These are phyloP conservation scores for Chironomus riparius DNA, from an alignment of 2,888 invertebrate genomes.

Conservation along the genomic window DNA sequence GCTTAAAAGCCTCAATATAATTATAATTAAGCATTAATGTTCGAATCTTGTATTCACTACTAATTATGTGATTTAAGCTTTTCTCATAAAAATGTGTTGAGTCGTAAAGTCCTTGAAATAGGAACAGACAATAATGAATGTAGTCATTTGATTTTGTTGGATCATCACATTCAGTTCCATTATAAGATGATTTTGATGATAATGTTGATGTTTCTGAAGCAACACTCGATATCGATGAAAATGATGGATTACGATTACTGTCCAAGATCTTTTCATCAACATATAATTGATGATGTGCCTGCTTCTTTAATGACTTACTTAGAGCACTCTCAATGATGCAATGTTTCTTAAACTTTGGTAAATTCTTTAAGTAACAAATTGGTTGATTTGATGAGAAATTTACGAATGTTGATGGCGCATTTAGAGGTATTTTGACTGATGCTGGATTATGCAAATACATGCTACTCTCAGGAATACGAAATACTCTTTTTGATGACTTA, in stretches of 20 bases:
- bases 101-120: constrained; percentile 42
- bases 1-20: constrained; percentile 40
- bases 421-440: constrained; percentile 1
- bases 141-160: constrained; percentile 34
- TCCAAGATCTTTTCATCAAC: constrained; percentile 5
- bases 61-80: constrained; percentile 31
- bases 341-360: constrained; percentile 39
- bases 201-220: constrained; percentile 9
- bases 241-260: constrained; percentile 13
- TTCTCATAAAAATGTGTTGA: constrained; percentile 32
- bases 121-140: constrained; percentile 42
- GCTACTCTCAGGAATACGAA: constrained; percentile 39
- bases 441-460: constrained; percentile 41
- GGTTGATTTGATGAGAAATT: constrained; percentile 30
- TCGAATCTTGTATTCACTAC: constrained; percentile 33
- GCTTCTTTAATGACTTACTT: constrained; percentile 28
- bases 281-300: constrained; percentile 28
- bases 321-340: constrained; percentile 38
- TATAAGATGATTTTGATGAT: background rate
- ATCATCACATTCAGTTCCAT: background rate
- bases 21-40: constrained; percentile 42
- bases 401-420: background rate
- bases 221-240: constrained; percentile 18
- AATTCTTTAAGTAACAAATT: constrained; percentile 40
- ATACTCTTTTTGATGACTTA: constrained; percentile 40